Conservation (phyloP, 2,797 vertebrate species). For the Typhlichthys eigenmanni region DNA sequence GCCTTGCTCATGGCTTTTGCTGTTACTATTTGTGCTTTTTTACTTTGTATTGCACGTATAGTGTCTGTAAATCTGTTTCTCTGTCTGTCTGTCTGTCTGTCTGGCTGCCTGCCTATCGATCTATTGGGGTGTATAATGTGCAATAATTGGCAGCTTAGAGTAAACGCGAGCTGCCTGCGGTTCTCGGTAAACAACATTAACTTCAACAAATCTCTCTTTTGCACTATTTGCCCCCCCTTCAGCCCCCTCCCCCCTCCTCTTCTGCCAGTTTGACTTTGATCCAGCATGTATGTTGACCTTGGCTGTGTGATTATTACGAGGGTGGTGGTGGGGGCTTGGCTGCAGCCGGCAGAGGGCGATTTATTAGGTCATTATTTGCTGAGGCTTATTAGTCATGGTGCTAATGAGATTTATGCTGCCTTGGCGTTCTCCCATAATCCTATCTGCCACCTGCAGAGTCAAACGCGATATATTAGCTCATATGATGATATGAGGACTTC, state of each 20-base stretch:
- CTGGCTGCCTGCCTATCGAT: constrained; percentile 10
- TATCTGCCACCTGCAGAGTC: constrained; percentile 3
- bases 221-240: too few relatives aligned
- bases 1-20: background rate
- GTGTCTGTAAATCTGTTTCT: constrained; percentile 15
- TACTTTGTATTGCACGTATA: background rate
- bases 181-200: too few relatives aligned
- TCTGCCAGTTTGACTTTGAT: too few relatives aligned
- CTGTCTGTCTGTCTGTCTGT: constrained; percentile 9
- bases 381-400: constrained; percentile 47
- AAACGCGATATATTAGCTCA: constrained; percentile 12
- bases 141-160: background rate
- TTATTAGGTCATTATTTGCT: constrained; percentile 44
- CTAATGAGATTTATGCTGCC: constrained; percentile 54
- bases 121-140: background rate
- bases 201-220: too few relatives aligned
- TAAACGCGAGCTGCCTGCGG: background rate
- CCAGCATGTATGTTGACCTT: background rate
- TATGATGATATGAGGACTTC: background rate
- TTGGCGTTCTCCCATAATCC: constrained; percentile 36
- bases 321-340: constrained; percentile 2
- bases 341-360: constrained; percentile 26
- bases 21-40: constrained; percentile 2
- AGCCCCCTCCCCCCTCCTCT: too few relatives aligned
- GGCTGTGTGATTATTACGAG: background rate